These are phyloP conservation scores for Oncorhynchus gorbuscha DNA, from an alignment of 2,113 vertebrate genomes.

Conservation along the genomic window DNA sequence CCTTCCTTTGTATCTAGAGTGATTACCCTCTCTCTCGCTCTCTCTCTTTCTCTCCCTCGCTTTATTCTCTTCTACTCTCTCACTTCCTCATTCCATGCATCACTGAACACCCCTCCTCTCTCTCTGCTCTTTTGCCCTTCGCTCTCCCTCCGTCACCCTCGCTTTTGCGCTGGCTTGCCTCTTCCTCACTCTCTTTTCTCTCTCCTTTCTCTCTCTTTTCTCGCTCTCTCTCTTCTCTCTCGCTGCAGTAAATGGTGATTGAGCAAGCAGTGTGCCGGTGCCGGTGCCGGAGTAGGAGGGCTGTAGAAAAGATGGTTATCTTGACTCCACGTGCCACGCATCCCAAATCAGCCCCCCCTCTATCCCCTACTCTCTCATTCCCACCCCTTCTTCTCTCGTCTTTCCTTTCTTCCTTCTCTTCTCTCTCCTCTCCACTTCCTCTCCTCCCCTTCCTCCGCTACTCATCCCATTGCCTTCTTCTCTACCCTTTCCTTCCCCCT, in stretches of 20 bases:
- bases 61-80: constrained; percentile 38
- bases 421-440: constrained; percentile 4
- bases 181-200: constrained; percentile 17
- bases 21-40: constrained; percentile 17
- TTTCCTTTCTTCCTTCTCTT: neutral
- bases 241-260: constrained; percentile 74
- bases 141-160: constrained; percentile 7
- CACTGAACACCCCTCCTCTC: constrained; percentile 36
- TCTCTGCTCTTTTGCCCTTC: constrained; percentile 12
- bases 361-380: constrained; percentile 8
- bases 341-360: constrained; percentile 58
- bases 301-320: constrained; percentile 74
- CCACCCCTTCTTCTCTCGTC: neutral
- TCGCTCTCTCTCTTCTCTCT: constrained; percentile 26
- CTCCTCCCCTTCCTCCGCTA: too few relatives aligned
- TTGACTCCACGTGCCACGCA: constrained; percentile 66
- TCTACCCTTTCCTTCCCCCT: too few relatives aligned
- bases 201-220: constrained; percentile 30
- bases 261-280: constrained; percentile 59
- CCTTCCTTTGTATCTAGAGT: constrained; percentile 33
- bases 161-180: constrained; percentile 26
- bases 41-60: neutral
- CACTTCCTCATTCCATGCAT: constrained; percentile 57
- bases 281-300: constrained; percentile 37
- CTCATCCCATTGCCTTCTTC: too few relatives aligned